Evolutionary conservation across 2,797 vertebrate genomes (phyloP), one percentile per base, ranked within the genome.

Genomic region (Dromococcyx pavoninus): DNA sequence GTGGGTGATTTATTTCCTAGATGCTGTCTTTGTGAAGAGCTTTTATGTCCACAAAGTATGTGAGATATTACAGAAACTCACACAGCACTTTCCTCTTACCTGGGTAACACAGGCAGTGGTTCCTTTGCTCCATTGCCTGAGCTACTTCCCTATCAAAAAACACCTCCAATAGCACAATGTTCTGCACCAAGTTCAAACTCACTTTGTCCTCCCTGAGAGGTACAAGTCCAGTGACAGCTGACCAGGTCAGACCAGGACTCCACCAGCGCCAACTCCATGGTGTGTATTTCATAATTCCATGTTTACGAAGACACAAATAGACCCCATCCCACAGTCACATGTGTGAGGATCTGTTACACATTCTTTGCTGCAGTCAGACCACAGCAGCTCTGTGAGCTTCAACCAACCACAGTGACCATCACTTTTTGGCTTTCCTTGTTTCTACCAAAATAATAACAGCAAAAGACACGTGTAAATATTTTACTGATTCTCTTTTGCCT

Each of bases 251-350:
- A 32, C 61, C 25, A 94, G 94, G 94, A 86, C 88, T 73, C 46
- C 32, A 32, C 30, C 78, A 85, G 87, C 72, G 32, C 56, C 70
- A 83, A 51, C 83, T 64, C 83, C 74, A 27, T 2, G 14, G 93
- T 7, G 5, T 24, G 65, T 4, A 76, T 91, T 91, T 95, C 91
- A 65, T 71, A 65, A 96, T 92, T 93, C 24, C 61, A 13, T 96
- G 91, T 96, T 96, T 96, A 96, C 65, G 2, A 88, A 77, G 88
- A 88, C 93, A 93, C n/a, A 97, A 97, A 97, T 96, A 97, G 96
- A 67, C 69, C 51, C 79, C 60, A 77, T 71, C 78, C 85, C 91
- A 33, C 39, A 61, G 89, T 96, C 96, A 97, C 95, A 96, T 75
- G 95, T 12, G 2, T 9, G 44, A 71, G 78, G 93, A 95, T 97